A percentile compares a stretch with the other conserved stretches of the same genome.
phyloP scores from a whole-genome alignment of 2,888 invertebrate genomes.

The Xestia sexstrigata region DNA sequence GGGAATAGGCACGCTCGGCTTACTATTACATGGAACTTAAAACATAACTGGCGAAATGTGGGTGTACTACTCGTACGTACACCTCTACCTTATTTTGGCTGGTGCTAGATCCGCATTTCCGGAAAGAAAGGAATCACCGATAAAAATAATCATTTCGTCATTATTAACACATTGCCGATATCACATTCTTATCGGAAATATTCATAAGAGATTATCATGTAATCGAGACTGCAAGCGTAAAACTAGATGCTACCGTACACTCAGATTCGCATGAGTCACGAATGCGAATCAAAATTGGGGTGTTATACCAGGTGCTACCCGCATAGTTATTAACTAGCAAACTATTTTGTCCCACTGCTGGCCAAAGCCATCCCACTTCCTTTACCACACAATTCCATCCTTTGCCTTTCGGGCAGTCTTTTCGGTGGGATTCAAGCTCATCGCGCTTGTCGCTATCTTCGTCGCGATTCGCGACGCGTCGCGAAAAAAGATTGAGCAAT shows the following conservation, averaged over 20 bases:
- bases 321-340: background rate
- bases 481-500: background rate
- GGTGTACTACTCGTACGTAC: no score
- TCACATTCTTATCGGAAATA: conserved; percentile 10
- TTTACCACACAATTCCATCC: background rate
- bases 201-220: conserved; percentile 1
- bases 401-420: background rate
- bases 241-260: background rate
- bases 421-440: background rate
- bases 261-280: background rate
- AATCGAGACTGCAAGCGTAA: background rate
- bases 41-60: no score
- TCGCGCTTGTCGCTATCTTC: background rate
- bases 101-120: background rate
- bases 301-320: background rate
- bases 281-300: background rate
- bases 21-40: no score
- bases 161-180: conserved; percentile 10
- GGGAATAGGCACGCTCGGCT: no score
- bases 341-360: background rate
- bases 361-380: background rate
- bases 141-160: conserved; percentile 7
- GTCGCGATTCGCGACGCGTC: no score
- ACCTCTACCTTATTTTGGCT: background rate
- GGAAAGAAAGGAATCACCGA: background rate